Base-by-base conservation (phyloP, 2,113 vertebrate genomes). In the Larimichthys crocea region DNA sequence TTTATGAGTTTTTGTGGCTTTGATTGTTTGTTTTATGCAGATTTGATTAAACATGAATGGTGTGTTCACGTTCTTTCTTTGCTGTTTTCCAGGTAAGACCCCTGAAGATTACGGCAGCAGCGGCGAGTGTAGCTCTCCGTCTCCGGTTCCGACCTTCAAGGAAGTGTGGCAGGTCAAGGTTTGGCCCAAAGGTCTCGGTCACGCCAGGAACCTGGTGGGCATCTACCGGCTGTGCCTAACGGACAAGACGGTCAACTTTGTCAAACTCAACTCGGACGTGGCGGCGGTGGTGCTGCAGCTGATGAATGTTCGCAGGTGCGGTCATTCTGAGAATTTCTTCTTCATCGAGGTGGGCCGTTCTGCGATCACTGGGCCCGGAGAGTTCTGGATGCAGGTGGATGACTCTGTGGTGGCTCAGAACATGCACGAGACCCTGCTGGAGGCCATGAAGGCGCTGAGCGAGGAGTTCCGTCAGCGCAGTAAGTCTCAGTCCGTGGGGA, bases 311-410 rank as follows among this genome's bases (percentile, higher is more conserved):
- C 94, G 95, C 31, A 92, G 94, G 60, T 97, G 96, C 4, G 95
- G 96, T 24, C 96, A 96, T 69, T 95, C 96, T 0, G 96, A 96
- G 84, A 95, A 96, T 52, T 96, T 95, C 74, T 97, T 97, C 89
- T 97, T 97, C 84, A 96, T 96, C 35, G 96, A 97, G 85, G 96
- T 97, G 24, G 94, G 96, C 5, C 94, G 93, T 29, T 97, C 93
- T 0, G 96, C 94, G 0, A 93, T 96, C 48, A 96, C 94, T 0
- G 95, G 96, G 0, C 96, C 96, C 0, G 93, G 96, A 49, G 96
- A 96, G 92, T 95, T 97, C 85, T 97, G 96, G 96, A 96, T 97
- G 95, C 95, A 96, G 88, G 96, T 96, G n/a, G 96, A 96, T 0
- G 95, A 97, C 77, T 93, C 95, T 0, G 94, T 95, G 48, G 95